Base-by-base conservation (phyloP, 2,797 vertebrate genomes). In the Diplodus puntazzo region DNA sequence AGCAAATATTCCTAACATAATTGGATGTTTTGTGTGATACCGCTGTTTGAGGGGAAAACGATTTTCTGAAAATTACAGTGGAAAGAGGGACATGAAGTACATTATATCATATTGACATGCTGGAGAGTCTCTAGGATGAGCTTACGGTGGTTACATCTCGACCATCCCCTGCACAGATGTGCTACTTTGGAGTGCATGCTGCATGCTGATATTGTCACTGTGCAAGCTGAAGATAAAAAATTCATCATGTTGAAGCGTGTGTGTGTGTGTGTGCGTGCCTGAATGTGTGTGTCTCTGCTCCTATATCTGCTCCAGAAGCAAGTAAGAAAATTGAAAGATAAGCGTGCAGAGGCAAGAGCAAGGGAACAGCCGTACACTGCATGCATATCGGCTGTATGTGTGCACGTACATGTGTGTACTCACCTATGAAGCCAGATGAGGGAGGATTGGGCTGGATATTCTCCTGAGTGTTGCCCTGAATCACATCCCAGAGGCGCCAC, bases 371-470 rank as follows among this genome's bases (percentile, higher is more conserved):
- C 17, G 10, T 20, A 62, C 43, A 21, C 55, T 21, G 23, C 46
- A 79, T 73, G 65, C 42, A 72, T 30, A 73, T 4, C 2, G 0
- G 14, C 55, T 23, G 42, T 34, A 34, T 60, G 27, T 20, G 7
- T 43, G 60, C 49, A 61, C 30, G 30, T 18, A 14, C 12, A 12
- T 63, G 77, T 80, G 39, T 54, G 39, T 45, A 90, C 96, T 87
- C 95, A 98, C 98, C 98, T 83, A 98, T 98, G 92, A 99, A 99
- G 72, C 98, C 98, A 66, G 98, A 99, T 49, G 98, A 99, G 13
- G 98, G 98, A 2, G 98, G 98, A 76, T 99, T 99, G 84, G 98
- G 98, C 86, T 99, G 98, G 89, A 99, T 99, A 89, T 96, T 97
- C 93, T 99, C 98, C 85, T 96, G 93, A 46, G 97, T 98, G 91